phyloP scores from a whole-genome alignment of 2,113 vertebrate species.

The Callaeas wilsoni region DNA sequence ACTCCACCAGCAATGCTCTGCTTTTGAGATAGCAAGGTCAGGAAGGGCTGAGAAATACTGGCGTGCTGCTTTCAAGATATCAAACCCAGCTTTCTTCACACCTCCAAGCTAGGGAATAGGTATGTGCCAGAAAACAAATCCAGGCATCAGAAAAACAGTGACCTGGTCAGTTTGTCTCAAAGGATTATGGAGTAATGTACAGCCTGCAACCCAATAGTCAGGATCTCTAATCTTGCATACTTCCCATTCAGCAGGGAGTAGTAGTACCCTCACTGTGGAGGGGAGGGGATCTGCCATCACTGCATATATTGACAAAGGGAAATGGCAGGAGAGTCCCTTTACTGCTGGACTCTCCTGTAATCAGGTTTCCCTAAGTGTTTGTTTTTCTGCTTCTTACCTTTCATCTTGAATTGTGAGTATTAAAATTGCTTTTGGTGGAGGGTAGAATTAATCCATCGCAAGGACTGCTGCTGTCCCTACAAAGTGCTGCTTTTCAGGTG shows the following conservation, averaged over 20 bases:
- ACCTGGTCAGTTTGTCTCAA: neutral
- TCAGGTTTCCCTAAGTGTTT: neutral
- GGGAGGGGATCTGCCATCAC: neutral
- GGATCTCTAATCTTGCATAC: neutral
- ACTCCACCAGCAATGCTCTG: neutral
- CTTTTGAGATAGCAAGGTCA: neutral
- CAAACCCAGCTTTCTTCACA: constrained; percentile 30
- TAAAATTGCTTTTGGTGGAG: neutral
- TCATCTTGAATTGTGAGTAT: neutral
- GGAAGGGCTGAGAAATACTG: constrained; percentile 5
- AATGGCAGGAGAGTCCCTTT: neutral
- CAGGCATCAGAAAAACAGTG: neutral
- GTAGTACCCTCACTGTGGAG: neutral
- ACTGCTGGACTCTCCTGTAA: neutral
- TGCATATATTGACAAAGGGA: neutral
- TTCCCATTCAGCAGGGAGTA: neutral
- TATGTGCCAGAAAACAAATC: neutral
- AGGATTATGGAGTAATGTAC: neutral
- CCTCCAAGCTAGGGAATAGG: neutral
- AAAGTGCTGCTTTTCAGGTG: neutral
- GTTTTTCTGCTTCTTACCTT: constrained; percentile 13
- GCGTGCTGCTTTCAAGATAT: constrained; percentile 13
- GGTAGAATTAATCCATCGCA: neutral
- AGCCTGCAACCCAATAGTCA: neutral
- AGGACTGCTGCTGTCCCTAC: neutral